These are phyloP conservation scores for Ooceraea biroi DNA, from an alignment of 1,140 invertebrate species.

Conservation along the genomic window DNA sequence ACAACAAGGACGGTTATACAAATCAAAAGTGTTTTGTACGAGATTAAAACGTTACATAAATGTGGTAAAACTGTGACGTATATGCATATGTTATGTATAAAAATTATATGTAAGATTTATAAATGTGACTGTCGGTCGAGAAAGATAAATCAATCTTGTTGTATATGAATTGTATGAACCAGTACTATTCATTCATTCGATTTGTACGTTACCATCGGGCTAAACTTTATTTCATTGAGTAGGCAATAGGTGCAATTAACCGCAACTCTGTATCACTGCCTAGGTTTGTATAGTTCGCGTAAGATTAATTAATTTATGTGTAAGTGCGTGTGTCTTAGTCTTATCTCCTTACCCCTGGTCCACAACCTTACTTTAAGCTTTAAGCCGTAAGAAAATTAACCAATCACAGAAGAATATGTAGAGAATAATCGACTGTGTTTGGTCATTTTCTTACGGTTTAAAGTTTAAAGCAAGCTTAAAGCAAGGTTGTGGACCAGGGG, in stretches of 20 bases:
- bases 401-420: too few species aligned
- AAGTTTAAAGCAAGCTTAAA: too few species aligned
- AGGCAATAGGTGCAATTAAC: neutral
- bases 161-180: neutral
- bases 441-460: too few species aligned
- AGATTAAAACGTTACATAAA: too few species aligned
- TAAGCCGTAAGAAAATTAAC: too few species aligned
- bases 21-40: conserved; percentile 37
- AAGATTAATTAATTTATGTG: conserved; percentile 18
- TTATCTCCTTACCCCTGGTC: too few species aligned
- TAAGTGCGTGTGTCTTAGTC: neutral
- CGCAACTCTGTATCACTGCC: conserved; percentile 8
- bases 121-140: neutral
- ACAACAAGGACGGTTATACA: conserved; percentile 4
- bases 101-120: conserved; percentile 1
- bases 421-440: too few species aligned
- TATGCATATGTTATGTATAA: conserved; percentile 26
- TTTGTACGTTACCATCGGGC: conserved; percentile 21
- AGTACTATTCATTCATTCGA: neutral
- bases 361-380: too few species aligned
- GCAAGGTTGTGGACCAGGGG: too few species aligned
- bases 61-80: too few species aligned
- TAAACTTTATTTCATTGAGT: conserved; percentile 37
- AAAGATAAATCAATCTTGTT: conserved; percentile 10
- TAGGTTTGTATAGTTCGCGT: neutral